phyloP scores from a whole-genome alignment of 2,113 vertebrate species.

The Sprattus sprattus region DNA sequence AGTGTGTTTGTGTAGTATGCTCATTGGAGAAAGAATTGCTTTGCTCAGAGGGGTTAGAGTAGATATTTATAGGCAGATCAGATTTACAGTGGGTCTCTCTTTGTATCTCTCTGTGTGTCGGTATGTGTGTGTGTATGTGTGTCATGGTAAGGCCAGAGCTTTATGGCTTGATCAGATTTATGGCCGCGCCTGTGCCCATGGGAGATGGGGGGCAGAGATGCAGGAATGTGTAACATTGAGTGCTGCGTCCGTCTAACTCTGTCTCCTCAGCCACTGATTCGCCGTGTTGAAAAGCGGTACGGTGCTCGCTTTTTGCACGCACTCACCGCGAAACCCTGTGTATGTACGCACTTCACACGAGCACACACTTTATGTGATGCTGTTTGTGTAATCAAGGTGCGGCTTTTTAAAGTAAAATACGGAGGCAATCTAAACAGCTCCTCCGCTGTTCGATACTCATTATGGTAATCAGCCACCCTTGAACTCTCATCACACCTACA shows the following conservation, averaged over 20 bases:
- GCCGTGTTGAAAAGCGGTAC: background rate
- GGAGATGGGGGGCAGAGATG: constrained; percentile 45
- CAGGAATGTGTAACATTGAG: constrained; percentile 45
- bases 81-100: background rate
- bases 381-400: background rate
- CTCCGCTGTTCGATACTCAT: constrained; percentile 10
- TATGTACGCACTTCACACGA: background rate
- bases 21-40: constrained; percentile 3
- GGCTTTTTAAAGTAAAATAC: background rate
- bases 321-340: no score
- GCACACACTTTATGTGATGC: background rate
- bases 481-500: constrained; percentile 18
- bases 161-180: constrained; percentile 53
- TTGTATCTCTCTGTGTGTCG: background rate
- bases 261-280: background rate
- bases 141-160: constrained; percentile 24
- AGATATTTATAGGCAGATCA: constrained; percentile 31
- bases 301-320: no score
- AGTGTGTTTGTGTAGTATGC: constrained; percentile 19
- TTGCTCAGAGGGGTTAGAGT: constrained; percentile 18
- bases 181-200: constrained; percentile 27
- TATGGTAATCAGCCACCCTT: constrained; percentile 18
- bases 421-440: constrained; percentile 3
- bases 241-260: constrained; percentile 27
- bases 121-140: constrained; percentile 7